These are phyloP conservation scores for Cantharis flavilabris DNA, from an alignment of 2,888 invertebrate species.

Conservation along the genomic window DNA sequence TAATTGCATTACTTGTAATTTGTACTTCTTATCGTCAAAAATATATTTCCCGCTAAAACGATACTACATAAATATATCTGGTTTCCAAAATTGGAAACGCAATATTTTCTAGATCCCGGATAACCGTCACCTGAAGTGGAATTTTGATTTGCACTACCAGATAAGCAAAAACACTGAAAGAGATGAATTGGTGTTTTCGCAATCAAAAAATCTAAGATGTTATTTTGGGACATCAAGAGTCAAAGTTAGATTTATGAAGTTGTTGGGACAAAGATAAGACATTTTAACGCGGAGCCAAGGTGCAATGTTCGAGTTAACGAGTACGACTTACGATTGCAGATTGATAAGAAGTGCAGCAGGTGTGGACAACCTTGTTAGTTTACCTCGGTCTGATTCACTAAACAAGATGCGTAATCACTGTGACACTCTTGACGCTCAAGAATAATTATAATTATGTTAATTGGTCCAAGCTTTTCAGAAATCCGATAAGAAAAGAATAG, in stretches of 20 bases:
- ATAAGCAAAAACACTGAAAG: constrained; percentile 41
- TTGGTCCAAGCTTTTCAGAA: constrained; percentile 33
- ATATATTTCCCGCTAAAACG: background rate
- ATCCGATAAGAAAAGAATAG: constrained; percentile 19
- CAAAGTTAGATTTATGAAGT: constrained; percentile 34
- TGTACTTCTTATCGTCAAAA: constrained; percentile 2
- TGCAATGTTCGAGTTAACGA: constrained; percentile 38
- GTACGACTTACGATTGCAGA: constrained; percentile 39
- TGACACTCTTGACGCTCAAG: constrained; percentile 38
- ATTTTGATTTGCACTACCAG: constrained; percentile 20
- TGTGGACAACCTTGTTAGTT: constrained; percentile 42
- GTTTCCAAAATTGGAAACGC: background rate
- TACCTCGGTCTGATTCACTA: constrained; percentile 34
- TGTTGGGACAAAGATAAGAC: constrained; percentile 34
- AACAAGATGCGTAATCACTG: constrained; percentile 38
- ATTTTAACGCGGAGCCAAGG: constrained; percentile 33
- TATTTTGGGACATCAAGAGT: constrained; percentile 36
- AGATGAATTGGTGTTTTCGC: constrained; percentile 41
- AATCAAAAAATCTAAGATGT: constrained; percentile 43
- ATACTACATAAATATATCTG: background rate
- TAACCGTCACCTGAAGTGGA: background rate
- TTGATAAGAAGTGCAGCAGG: constrained; percentile 40
- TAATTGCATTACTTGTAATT: constrained; percentile 6
- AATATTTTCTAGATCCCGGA: background rate
- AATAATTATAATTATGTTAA: constrained; percentile 44